Percentiles rank a stretch among this genome's conserved stretches.
Evolutionary conservation across 2,797 vertebrate genomes (phyloP).

Genomic region (Oreonectes daqikongensis): DNA sequence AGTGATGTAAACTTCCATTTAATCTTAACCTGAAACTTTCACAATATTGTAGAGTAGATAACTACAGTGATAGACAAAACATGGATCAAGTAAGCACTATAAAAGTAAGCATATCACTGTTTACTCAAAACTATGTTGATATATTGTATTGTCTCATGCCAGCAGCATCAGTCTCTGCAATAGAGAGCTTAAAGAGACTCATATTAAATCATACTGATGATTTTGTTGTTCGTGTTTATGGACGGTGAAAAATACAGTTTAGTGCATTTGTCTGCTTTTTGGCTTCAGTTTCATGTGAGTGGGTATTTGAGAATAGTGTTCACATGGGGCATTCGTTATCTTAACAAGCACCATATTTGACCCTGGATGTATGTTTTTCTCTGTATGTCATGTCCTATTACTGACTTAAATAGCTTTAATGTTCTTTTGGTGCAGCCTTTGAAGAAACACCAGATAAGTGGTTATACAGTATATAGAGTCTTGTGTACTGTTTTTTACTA

Average conservation of each 20-base stretch:
- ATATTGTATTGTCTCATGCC: too few species aligned
- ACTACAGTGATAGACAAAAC: neutral
- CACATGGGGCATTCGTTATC: slow-evolving; percentile 50
- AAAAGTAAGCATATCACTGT: too few species aligned
- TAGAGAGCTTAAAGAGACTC: neutral
- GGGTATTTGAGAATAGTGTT: slow-evolving; percentile 50
- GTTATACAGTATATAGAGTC: slow-evolving; percentile 31
- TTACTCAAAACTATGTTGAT: too few species aligned
- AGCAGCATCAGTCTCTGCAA: neutral
- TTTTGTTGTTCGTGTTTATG: slow-evolving; percentile 15
- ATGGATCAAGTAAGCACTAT: neutral
- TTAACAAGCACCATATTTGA: slow-evolving; percentile 64
- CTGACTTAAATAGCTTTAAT: slow-evolving; percentile 53
- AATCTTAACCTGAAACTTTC: slow-evolving; percentile 15
- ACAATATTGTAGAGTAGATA: slow-evolving; percentile 3
- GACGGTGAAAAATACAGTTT: slow-evolving; percentile 29
- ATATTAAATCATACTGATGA: slow-evolving; percentile 13
- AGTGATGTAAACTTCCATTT: too few species aligned
- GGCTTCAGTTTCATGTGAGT: slow-evolving; percentile 47
- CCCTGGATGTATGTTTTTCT: slow-evolving; percentile 66
- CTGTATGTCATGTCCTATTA: slow-evolving; percentile 64
- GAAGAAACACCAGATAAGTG: slow-evolving; percentile 53
- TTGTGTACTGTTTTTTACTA: slow-evolving; percentile 20
- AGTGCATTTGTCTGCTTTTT: slow-evolving; percentile 49
- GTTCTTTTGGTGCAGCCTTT: slow-evolving; percentile 41